Percentiles rank a stretch among this genome's conserved stretches.
phyloP scores from a whole-genome alignment of 2,113 vertebrate genomes.

The Varanus komodoensis region DNA sequence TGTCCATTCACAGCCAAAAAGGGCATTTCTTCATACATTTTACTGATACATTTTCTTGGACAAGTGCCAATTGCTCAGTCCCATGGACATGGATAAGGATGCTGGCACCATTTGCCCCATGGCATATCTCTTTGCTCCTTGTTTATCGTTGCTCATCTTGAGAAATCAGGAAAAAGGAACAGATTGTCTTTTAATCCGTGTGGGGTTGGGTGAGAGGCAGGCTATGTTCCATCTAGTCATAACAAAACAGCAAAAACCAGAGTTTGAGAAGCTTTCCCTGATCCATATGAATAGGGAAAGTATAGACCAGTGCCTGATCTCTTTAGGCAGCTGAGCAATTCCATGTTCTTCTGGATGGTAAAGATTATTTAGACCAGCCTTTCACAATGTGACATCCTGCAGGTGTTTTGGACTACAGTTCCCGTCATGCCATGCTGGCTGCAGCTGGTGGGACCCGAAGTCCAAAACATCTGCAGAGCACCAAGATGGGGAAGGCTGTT shows the following conservation, averaged over 20 bases:
- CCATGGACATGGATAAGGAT: background rate
- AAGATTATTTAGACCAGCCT: too few relatives aligned
- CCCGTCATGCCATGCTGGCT: too few relatives aligned
- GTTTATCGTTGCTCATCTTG: background rate
- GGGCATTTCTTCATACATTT: background rate
- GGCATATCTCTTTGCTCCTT: background rate
- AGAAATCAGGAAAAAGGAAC: background rate
- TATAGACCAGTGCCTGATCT: too few relatives aligned
- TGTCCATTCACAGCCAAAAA: background rate
- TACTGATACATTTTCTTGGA: background rate
- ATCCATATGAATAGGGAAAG: too few relatives aligned
- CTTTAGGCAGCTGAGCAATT: too few relatives aligned
- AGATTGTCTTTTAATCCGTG: background rate
- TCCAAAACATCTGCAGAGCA: too few relatives aligned
- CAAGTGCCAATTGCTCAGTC: background rate
- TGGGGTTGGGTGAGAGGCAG: background rate
- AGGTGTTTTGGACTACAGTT: too few relatives aligned
- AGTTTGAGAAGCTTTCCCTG: background rate
- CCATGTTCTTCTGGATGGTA: too few relatives aligned
- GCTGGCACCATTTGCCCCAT: background rate
- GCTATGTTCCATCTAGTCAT: background rate
- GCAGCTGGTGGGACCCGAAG: too few relatives aligned
- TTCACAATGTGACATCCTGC: too few relatives aligned
- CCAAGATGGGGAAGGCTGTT: too few relatives aligned
- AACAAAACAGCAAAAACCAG: background rate